Evolutionary conservation across 2,113 vertebrate species (phyloP).

Genomic region (Lonchura striata): DNA sequence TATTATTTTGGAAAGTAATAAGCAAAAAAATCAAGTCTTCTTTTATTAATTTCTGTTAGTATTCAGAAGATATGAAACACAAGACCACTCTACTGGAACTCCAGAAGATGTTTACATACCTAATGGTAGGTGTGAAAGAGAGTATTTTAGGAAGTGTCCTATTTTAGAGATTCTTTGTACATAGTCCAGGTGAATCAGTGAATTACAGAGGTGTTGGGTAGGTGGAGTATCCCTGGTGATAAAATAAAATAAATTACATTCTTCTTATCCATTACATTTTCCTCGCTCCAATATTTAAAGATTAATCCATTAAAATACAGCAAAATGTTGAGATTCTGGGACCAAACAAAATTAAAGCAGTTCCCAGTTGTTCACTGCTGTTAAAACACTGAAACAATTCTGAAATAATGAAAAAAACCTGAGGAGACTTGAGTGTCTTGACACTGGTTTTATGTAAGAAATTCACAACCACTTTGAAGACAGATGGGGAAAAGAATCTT

Average conservation of each 20-base stretch:
- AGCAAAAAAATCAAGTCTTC: background rate
- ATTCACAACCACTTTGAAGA: background rate
- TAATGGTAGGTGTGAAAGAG: constrained; percentile 84
- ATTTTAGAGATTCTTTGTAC: background rate
- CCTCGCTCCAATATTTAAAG: background rate
- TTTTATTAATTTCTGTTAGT: constrained; percentile 74
- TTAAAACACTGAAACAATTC: background rate
- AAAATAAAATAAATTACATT: background rate
- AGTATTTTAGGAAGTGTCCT: background rate
- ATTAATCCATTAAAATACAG: background rate
- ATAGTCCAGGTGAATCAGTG: background rate
- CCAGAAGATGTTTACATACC: constrained; percentile 99
- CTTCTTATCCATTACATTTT: background rate
- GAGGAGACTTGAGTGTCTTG: background rate
- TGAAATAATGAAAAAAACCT: background rate
- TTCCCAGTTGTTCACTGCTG: background rate
- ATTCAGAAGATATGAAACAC: constrained; percentile 98
- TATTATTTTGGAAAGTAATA: background rate
- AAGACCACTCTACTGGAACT: constrained; percentile 97
- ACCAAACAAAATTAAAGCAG: background rate
- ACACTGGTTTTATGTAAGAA: background rate
- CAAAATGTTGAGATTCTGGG: background rate
- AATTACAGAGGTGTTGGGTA: background rate
- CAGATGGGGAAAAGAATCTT: background rate
- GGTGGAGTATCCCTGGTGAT: background rate